phyloP scores from a whole-genome alignment of 1,140 invertebrate species.

The Neodiprion virginianus region DNA sequence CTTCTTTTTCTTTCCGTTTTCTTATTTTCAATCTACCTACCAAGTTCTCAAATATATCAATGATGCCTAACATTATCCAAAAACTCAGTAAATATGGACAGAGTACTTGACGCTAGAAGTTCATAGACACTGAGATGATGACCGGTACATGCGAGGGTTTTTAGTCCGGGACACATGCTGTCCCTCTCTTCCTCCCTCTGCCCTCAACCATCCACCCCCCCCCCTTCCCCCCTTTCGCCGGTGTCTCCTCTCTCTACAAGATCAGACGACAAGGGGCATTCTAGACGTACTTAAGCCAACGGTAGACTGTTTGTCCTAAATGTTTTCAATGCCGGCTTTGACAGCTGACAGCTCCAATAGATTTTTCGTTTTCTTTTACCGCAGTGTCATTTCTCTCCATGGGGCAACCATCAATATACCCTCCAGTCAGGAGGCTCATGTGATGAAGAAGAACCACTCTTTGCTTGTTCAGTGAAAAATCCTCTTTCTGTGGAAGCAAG shows the following conservation, averaged over 20 bases:
- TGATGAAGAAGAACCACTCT: too few species aligned
- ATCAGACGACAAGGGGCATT: too few species aligned
- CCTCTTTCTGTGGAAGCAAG: too few species aligned
- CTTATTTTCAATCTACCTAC: conserved; percentile 2
- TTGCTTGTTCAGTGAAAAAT: too few species aligned
- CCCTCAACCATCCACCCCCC: not conserved
- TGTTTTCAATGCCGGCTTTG: too few species aligned
- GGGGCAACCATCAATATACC: not conserved
- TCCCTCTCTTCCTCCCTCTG: not conserved
- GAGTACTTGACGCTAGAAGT: conserved; percentile 35
- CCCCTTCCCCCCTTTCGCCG: not conserved
- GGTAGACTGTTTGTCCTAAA: too few species aligned
- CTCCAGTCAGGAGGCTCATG: not conserved
- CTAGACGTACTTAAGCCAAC: too few species aligned
- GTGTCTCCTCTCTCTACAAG: not conserved
- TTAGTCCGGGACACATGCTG: not conserved
- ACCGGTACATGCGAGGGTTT: too few species aligned
- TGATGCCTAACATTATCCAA: conserved; percentile 32
- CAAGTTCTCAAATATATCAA: conserved; percentile 44
- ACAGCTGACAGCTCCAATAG: too few species aligned
- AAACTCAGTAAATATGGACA: conserved; percentile 47
- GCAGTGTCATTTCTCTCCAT: too few species aligned
- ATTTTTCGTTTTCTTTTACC: too few species aligned
- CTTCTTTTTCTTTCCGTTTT: conserved; percentile 13
- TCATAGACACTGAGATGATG: not conserved